Percentiles rank a stretch among this genome's conserved stretches.
Evolutionary conservation across 2,797 vertebrate species (phyloP).

Genomic region (Melanotaenia pygmaea): DNA sequence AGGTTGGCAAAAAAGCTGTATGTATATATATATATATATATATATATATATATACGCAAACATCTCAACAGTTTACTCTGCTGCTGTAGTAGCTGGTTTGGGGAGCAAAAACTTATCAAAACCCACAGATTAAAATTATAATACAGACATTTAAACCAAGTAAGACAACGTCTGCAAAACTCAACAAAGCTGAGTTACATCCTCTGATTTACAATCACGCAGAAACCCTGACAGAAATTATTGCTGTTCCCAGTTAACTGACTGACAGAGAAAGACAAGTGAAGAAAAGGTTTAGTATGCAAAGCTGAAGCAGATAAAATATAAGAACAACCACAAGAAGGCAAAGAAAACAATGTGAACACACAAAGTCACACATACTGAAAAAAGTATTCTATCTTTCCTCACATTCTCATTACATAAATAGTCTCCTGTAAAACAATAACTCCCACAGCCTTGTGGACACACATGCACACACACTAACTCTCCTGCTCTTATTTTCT

Average conservation of each 20-base stretch:
- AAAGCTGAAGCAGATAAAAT: conserved; percentile 58
- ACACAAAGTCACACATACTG: conserved; percentile 21
- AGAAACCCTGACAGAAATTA: neutral
- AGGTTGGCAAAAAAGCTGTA: too few relatives aligned
- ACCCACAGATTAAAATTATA: neutral
- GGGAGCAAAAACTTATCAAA: conserved; percentile 18
- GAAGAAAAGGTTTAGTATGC: conserved; percentile 52
- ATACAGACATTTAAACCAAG: neutral
- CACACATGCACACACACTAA: conserved; percentile 36
- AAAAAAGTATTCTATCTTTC: conserved; percentile 28
- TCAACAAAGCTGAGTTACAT: neutral
- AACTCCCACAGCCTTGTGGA: conserved; percentile 70
- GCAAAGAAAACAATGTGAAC: conserved; percentile 57
- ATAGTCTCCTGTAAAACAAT: conserved; percentile 76
- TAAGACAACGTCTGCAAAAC: conserved; percentile 2
- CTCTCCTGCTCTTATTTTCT: conserved; percentile 53
- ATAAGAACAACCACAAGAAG: conserved; percentile 55
- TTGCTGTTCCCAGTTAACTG: conserved; percentile 25
- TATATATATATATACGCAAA: too few relatives aligned
- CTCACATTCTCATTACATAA: conserved; percentile 53
- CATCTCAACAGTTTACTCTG: conserved; percentile 39
- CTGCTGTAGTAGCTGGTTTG: conserved; percentile 24
- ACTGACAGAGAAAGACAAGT: conserved; percentile 32
- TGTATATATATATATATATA: too few relatives aligned
- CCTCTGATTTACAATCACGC: conserved; percentile 16